phyloP scores from a whole-genome alignment of 2,888 invertebrate species.

The Amaurobius ferox region DNA sequence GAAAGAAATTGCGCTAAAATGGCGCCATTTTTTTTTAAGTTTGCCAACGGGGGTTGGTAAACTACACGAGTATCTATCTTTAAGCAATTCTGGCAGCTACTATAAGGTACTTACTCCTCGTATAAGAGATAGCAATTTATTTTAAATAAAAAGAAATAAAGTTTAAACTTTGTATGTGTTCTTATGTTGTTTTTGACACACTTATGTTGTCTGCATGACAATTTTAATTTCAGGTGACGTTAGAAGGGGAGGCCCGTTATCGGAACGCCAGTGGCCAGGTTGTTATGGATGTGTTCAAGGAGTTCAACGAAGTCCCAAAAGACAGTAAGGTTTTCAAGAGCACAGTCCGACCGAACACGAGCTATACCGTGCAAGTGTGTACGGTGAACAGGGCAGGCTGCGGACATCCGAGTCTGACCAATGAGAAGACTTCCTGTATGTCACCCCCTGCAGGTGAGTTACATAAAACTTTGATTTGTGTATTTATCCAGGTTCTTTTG shows the following conservation, averaged over 20 bases:
- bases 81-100: too few relatives aligned
- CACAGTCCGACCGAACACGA: constrained; percentile 83
- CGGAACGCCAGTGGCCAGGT: constrained; percentile 64
- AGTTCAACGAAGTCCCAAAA: constrained; percentile 65
- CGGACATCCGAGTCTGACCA: constrained; percentile 80
- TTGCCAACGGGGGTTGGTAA: too few relatives aligned
- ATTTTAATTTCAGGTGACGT: constrained; percentile 39
- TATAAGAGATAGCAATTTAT: too few relatives aligned
- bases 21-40: too few relatives aligned
- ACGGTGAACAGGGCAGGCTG: constrained; percentile 81
- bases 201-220: not conserved
- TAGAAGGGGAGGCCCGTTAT: constrained; percentile 70
- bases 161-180: too few relatives aligned
- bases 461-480: not conserved
- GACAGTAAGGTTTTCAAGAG: constrained; percentile 67
- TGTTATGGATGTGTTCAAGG: constrained; percentile 69
- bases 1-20: too few relatives aligned
- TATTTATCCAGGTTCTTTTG: too few relatives aligned
- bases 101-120: too few relatives aligned
- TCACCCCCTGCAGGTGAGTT: constrained; percentile 81
- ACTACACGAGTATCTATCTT: too few relatives aligned
- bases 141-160: too few relatives aligned
- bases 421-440: constrained; percentile 80
- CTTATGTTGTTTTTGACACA: too few relatives aligned
- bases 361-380: constrained; percentile 83